A percentile compares a stretch with the other conserved stretches of the same genome.
Evolutionary conservation across 2,113 vertebrate species (phyloP).

Genomic region (Pagrus major): DNA sequence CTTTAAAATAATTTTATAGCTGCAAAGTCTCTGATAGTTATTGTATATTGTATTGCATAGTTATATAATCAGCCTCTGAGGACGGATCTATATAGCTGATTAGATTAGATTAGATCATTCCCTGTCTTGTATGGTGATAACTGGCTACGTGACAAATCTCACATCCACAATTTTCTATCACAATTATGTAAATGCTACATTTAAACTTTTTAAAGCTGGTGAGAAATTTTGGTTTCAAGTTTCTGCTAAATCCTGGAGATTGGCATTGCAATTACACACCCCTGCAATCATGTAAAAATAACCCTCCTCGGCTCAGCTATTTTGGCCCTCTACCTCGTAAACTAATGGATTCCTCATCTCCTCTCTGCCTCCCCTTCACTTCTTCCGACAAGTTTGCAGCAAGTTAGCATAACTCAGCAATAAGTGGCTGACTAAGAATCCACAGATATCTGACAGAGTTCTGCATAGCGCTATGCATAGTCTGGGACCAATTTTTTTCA

Average conservation of each 20-base stretch:
- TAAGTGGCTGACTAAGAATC: constrained; percentile 28
- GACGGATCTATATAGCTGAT: constrained; percentile 1
- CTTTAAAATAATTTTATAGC: constrained; percentile 27
- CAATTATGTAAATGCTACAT: constrained; percentile 13
- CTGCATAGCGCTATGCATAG: background rate
- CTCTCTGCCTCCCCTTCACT: constrained; percentile 2
- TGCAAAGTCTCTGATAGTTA: background rate
- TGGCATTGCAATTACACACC: constrained; percentile 56
- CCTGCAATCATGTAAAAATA: constrained; percentile 50
- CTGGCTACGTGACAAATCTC: constrained; percentile 16
- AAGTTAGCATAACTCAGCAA: constrained; percentile 28
- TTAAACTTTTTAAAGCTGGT: constrained; percentile 20
- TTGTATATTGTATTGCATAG: too few relatives aligned
- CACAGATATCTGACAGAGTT: constrained; percentile 32
- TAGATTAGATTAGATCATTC: background rate
- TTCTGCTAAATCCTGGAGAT: constrained; percentile 36
- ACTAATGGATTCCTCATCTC: constrained; percentile 51
- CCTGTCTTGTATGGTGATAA: background rate
- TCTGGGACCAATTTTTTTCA: background rate
- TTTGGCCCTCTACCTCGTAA: constrained; percentile 36
- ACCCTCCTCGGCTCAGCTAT: constrained; percentile 7
- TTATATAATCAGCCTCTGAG: background rate
- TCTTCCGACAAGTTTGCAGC: constrained; percentile 16
- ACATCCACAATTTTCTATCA: background rate
- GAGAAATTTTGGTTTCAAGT: constrained; percentile 20